These are phyloP conservation scores for Gadus macrocephalus DNA, from an alignment of 2,113 vertebrate species.

Conservation along the genomic window DNA sequence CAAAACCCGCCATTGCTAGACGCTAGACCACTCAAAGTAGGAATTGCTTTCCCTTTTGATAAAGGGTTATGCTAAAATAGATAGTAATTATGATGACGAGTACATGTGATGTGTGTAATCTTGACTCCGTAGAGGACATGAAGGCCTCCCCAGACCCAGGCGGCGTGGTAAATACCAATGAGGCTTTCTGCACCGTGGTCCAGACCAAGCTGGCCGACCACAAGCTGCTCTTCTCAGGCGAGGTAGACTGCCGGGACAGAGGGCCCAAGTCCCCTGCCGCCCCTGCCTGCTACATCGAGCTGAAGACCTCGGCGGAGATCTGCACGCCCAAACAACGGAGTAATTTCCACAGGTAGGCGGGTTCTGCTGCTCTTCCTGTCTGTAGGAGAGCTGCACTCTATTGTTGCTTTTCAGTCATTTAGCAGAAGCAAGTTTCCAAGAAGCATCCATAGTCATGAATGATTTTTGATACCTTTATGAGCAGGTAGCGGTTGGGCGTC, in stretches of 20 bases:
- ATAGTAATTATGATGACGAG: not conserved
- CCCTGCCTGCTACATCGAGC: constrained; percentile 83
- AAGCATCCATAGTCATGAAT: too few species aligned
- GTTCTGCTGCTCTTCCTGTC: too few species aligned
- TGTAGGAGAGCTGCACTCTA: too few species aligned
- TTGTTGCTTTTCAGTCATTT: too few species aligned
- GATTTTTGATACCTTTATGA: too few species aligned
- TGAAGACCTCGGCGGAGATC: constrained; percentile 88
- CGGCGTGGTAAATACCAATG: constrained; percentile 86
- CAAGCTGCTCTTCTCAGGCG: constrained; percentile 83
- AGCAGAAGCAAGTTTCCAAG: too few species aligned
- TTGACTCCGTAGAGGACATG: constrained; percentile 65
- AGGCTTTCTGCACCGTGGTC: constrained; percentile 88
- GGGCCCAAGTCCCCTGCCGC: constrained; percentile 63
- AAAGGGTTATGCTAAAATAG: not conserved
- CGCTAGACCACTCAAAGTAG: not conserved
- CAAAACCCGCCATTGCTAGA: not conserved
- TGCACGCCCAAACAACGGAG: constrained; percentile 80
- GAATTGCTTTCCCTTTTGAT: not conserved
- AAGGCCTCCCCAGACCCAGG: constrained; percentile 71
- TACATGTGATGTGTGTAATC: not conserved
- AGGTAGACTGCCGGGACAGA: constrained; percentile 83
- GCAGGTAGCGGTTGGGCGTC: too few species aligned
- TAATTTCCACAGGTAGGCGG: constrained; percentile 80
- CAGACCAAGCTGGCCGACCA: constrained; percentile 79